Conservation (phyloP, 1,140 invertebrate species). For the Caenorhabditis briggsae region DNA sequence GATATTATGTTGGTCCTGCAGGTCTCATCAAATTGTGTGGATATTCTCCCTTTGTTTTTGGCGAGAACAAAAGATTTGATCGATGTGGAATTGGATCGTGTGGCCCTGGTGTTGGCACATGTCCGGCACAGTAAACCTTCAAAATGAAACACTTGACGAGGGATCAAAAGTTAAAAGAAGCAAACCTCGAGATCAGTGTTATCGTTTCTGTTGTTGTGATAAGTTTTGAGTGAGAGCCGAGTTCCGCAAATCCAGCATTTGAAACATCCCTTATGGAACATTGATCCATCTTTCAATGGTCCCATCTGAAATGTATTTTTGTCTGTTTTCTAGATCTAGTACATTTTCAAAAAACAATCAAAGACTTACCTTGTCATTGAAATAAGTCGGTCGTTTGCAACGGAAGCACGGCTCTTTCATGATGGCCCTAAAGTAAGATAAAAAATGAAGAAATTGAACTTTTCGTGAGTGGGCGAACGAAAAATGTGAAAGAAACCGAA, state of each 20-base stretch:
- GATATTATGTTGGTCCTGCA: conserved; percentile 58
- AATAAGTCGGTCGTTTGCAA: conserved; percentile 77
- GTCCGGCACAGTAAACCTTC: conserved; percentile 77
- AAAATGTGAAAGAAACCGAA: conserved; percentile 4
- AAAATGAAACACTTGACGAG: conserved; percentile 38
- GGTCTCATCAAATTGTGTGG: conserved; percentile 76
- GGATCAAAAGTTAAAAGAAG: not conserved
- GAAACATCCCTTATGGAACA: conserved; percentile 78
- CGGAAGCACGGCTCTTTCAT: conserved; percentile 78
- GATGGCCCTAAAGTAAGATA: conserved; percentile 5
- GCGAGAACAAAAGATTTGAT: conserved; percentile 77
- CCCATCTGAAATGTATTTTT: conserved; percentile 66
- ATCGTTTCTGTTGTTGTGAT: conserved; percentile 77
- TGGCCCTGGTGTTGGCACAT: conserved; percentile 77
- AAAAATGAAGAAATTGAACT: not conserved
- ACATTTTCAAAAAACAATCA: not conserved
- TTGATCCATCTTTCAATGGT: conserved; percentile 75
- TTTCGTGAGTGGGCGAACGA: conserved; percentile 36
- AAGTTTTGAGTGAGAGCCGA: conserved; percentile 75
- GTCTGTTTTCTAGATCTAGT: not conserved
- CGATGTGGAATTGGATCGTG: conserved; percentile 77
- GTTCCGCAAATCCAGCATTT: conserved; percentile 78
- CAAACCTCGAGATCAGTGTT: conserved; percentile 76
- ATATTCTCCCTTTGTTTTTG: conserved; percentile 78
- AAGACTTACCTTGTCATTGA: conserved; percentile 74